Conservation (phyloP, 2,888 invertebrate genomes). For the Pachliopta kotzebuea region DNA sequence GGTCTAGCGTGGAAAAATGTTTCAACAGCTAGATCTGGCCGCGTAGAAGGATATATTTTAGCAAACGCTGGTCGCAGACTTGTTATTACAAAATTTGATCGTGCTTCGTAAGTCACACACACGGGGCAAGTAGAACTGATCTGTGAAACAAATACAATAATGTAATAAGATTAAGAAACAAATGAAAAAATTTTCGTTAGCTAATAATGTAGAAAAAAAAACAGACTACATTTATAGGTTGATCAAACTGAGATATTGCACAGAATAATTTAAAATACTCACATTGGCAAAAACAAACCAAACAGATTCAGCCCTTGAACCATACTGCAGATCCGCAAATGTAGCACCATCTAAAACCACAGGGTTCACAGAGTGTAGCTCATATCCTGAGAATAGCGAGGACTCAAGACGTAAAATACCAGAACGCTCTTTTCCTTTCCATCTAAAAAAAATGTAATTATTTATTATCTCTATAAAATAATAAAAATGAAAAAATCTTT, state of each 20-base stretch:
- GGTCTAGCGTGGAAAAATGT: conserved; percentile 82
- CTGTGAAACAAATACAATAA: conserved; percentile 49
- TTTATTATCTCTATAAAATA: conserved; percentile 5
- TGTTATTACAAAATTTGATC: conserved; percentile 81
- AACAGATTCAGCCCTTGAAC: conserved; percentile 80
- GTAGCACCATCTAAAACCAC: conserved; percentile 79
- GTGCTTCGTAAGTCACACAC: conserved; percentile 81
- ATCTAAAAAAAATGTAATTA: conserved; percentile 57
- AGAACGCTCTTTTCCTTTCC: conserved; percentile 82
- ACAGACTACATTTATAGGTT: no score
- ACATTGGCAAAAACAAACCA: conserved; percentile 85
- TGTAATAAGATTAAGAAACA: background rate
- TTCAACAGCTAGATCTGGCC: conserved; percentile 83
- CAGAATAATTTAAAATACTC: conserved; percentile 43
- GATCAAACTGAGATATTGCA: no score
- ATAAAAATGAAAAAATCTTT: background rate
- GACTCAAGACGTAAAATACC: conserved; percentile 82
- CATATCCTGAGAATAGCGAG: conserved; percentile 83
- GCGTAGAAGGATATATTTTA: conserved; percentile 81
- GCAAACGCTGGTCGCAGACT: conserved; percentile 83
- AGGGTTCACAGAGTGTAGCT: conserved; percentile 77
- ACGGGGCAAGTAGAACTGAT: conserved; percentile 81
- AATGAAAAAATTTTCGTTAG: background rate
- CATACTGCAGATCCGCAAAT: conserved; percentile 81
- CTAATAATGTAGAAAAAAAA: background rate